Percentiles rank a stretch among this genome's conserved stretches.
Conservation (phyloP, 2,888 invertebrate genomes). For the Malacosoma neustria region DNA sequence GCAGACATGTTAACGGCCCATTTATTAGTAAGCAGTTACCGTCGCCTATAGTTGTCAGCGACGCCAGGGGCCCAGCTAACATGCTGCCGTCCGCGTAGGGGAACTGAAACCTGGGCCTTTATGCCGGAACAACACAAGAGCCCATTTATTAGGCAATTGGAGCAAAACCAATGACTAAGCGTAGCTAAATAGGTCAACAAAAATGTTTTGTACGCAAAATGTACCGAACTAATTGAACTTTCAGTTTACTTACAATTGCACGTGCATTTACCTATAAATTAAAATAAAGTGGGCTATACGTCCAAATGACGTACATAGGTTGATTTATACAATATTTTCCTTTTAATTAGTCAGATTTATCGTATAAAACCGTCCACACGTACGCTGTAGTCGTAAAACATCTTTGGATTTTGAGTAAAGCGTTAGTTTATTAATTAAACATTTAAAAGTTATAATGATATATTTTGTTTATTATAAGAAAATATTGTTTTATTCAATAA, state of each 20-base stretch:
- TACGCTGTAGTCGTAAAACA: background rate
- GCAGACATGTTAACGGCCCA: no score
- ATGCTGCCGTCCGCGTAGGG: no score
- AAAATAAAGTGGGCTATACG: background rate
- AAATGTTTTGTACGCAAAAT: no score
- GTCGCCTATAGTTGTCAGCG: no score
- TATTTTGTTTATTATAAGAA: background rate
- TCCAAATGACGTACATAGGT: background rate
- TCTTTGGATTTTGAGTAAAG: background rate
- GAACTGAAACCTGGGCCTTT: no score
- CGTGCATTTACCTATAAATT: background rate
- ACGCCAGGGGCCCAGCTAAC: no score
- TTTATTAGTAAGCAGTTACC: no score
- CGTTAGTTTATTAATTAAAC: background rate
- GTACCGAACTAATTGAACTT: background rate
- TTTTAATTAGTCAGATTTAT: background rate
- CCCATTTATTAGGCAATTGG: no score
- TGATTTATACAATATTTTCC: background rate
- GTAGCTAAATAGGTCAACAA: background rate
- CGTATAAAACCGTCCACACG: background rate
- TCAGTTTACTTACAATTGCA: background rate
- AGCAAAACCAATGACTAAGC: background rate
- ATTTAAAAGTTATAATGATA: background rate
- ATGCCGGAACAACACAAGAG: no score
- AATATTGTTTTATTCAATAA: background rate